These are phyloP conservation scores for Mastacembelus armatus DNA, from an alignment of 2,797 vertebrate genomes.

Conservation along the genomic window DNA sequence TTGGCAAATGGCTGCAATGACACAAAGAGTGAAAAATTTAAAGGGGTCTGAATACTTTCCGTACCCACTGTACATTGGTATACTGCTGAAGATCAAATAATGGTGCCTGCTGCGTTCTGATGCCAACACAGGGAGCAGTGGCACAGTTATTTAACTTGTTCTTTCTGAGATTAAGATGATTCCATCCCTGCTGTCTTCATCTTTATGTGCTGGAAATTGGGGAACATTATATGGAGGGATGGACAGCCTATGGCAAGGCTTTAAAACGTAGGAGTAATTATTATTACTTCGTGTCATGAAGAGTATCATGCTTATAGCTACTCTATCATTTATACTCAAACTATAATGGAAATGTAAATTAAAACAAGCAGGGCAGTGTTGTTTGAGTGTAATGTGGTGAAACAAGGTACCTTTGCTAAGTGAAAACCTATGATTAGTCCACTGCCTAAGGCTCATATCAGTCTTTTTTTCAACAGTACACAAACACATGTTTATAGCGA, in stretches of 20 bases:
- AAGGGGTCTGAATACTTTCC: too few relatives aligned
- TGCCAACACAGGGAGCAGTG: slow-evolving; percentile 16
- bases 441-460: slow-evolving; percentile 58
- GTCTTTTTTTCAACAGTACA: slow-evolving; percentile 46
- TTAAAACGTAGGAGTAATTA: too few relatives aligned
- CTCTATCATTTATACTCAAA: slow-evolving; percentile 34
- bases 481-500: slow-evolving; percentile 60
- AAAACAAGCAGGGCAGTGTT: slow-evolving; percentile 21
- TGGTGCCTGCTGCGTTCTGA: slow-evolving; percentile 45
- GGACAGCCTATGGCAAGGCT: slow-evolving; percentile 13
- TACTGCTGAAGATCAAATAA: slow-evolving; percentile 62
- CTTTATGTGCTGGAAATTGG: slow-evolving; percentile 25
- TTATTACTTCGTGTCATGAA: too few relatives aligned
- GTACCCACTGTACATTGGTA: too few relatives aligned
- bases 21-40: too few relatives aligned
- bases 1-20: too few relatives aligned
- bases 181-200: slow-evolving; percentile 29
- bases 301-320: slow-evolving; percentile 40
- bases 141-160: slow-evolving; percentile 27
- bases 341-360: slow-evolving; percentile 40
- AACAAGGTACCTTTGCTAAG: slow-evolving; percentile 60
- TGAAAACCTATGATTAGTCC: slow-evolving; percentile 45
- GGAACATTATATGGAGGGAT: slow-evolving; percentile 19
- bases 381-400: slow-evolving; percentile 50
- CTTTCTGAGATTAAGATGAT: slow-evolving; percentile 53